Evolutionary conservation across 2,113 vertebrate genomes (phyloP).

Genomic region (Brachyistius frenatus): DNA sequence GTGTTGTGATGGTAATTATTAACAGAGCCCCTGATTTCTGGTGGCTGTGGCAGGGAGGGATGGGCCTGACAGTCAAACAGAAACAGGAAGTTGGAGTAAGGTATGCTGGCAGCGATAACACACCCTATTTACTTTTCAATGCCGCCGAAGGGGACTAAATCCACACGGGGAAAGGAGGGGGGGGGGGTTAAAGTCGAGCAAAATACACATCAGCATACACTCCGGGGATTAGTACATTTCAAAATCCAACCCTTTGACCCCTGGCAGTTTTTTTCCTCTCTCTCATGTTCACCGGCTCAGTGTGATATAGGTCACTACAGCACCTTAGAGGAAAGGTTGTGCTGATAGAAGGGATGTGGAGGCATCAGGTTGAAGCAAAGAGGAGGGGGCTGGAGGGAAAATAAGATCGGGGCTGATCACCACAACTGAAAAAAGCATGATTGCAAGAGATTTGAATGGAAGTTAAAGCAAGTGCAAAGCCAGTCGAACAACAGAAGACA

Average conservation of each 20-base stretch:
- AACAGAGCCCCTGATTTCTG: constrained; percentile 52
- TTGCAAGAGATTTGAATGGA: constrained; percentile 49
- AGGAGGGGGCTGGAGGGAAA: constrained; percentile 13
- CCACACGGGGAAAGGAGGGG: constrained; percentile 41
- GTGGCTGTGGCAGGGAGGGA: background rate
- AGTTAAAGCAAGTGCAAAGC: constrained; percentile 52
- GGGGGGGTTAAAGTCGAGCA: constrained; percentile 50
- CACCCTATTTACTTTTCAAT: constrained; percentile 71
- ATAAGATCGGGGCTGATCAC: constrained; percentile 9
- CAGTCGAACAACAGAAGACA: background rate
- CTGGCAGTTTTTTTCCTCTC: constrained; percentile 22
- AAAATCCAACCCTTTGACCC: constrained; percentile 73
- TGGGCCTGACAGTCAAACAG: constrained; percentile 35
- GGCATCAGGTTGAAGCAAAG: constrained; percentile 38
- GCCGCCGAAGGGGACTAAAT: constrained; percentile 58
- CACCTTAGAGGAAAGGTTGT: constrained; percentile 47
- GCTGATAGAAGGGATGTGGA: constrained; percentile 56
- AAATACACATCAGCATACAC: constrained; percentile 67
- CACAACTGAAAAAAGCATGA: constrained; percentile 35
- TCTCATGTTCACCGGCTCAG: constrained; percentile 50
- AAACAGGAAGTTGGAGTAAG: constrained; percentile 70
- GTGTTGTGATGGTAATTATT: constrained; percentile 68
- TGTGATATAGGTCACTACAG: constrained; percentile 59
- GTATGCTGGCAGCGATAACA: constrained; percentile 70
- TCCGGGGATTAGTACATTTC: constrained; percentile 62